Base-by-base conservation (phyloP, 2,888 invertebrate species). In the Lepidochitona cinerea region DNA sequence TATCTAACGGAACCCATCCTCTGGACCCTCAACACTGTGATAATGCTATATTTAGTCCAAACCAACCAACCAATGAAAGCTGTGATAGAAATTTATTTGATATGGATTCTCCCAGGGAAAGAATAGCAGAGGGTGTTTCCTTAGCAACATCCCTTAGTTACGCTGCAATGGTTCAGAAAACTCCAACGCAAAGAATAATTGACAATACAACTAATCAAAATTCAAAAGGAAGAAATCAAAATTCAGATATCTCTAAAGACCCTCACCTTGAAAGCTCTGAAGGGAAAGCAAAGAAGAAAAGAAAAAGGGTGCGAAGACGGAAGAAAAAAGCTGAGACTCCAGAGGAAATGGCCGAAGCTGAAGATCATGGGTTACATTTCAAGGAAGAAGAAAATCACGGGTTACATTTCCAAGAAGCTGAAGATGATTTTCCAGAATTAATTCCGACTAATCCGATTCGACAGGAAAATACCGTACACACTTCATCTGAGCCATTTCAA, bases 1-100 rank as follows among this genome's bases (percentile, higher is more conserved):
- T 84, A 5, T 84, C 86, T 12, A 86, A 77, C 66, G 84, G 82
- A 26, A 85, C 83, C 0, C 80, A 82, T 41, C 66, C 66, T 5
- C 26, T 29, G 9, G 66, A 66, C 9, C 32, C 59, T 2, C 32
- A 29, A 59, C 26, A 29, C 12, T 36, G 35, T 14, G n/a, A n/a
- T 3, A 37, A 12, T 14, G 23, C 18, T n/a, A 35, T n/a, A 1
- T 1, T 18, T 66, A 66, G 36, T 14, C 14, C 18, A 18, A 66
- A 36, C 37, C 3, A 1, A 36, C 2, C 14, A 12, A 2, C 37
- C 37, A 36, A 4, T 35, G 18, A 18, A 14, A 36, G 26, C 26
- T 3, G 14, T 18, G 36, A 35, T 36, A 37, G 23, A 37, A 23
- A 64, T 26, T 64, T 64, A 32, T n/a, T n/a, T n/a, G n/a, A n/a